Evolutionary conservation across 2,888 invertebrate genomes (phyloP).

Genomic region (Zelleria hepariella): DNA sequence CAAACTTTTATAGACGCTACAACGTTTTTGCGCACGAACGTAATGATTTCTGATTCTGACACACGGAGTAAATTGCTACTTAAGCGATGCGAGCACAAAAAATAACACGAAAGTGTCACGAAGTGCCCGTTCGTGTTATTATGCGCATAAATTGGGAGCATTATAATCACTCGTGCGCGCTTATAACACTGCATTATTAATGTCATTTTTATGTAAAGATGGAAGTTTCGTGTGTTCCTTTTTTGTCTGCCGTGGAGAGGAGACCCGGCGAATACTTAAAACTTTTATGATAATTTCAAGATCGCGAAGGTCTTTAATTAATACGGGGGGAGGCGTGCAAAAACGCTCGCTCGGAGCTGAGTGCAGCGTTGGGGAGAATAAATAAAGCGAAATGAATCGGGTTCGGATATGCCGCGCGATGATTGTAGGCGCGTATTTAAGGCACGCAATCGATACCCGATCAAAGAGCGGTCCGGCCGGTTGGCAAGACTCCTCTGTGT

Average conservation of each 20-base stretch:
- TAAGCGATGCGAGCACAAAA: constrained; percentile 15
- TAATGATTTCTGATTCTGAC: not conserved
- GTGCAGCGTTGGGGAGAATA: constrained; percentile 1
- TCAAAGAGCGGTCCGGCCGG: constrained; percentile 37
- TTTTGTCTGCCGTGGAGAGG: constrained; percentile 3
- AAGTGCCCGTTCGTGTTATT: constrained; percentile 8
- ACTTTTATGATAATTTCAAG: constrained; percentile 5
- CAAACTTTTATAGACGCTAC: not conserved
- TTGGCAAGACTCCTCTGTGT: constrained; percentile 22
- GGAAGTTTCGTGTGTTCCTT: constrained; percentile 5
- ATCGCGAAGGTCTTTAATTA: constrained; percentile 7
- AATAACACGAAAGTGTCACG: constrained; percentile 18
- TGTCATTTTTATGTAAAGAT: constrained; percentile 6
- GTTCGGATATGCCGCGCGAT: constrained; percentile 17
- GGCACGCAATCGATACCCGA: constrained; percentile 52
- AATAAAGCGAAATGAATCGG: not conserved
- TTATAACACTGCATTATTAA: constrained; percentile 7
- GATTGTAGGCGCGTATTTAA: constrained; percentile 37
- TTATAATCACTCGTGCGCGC: constrained; percentile 7
- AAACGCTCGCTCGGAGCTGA: not conserved
- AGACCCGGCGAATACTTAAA: not conserved
- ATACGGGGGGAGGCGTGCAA: constrained; percentile 1
- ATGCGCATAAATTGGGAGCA: constrained; percentile 15
- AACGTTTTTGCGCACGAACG: not conserved
- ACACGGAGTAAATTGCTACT: constrained; percentile 1